These are phyloP conservation scores for Phyto melanocephala DNA, from an alignment of 2,888 invertebrate genomes.

Conservation along the genomic window DNA sequence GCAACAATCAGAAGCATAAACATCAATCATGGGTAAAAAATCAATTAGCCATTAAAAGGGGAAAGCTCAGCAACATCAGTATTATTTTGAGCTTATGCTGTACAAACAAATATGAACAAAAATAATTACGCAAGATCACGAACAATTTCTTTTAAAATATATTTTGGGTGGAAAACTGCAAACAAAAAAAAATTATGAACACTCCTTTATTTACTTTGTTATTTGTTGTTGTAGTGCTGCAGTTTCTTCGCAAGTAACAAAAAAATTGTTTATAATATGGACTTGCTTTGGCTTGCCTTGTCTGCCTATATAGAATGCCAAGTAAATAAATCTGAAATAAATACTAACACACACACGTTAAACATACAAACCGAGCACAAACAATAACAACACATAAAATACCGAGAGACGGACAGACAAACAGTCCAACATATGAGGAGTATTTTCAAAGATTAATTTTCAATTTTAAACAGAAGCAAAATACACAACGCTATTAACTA, in stretches of 20 bases:
- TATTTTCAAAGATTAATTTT: not conserved
- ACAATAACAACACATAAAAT: not conserved
- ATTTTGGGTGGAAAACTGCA: not conserved
- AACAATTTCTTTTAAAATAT: conserved; percentile 8
- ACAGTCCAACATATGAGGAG: not conserved
- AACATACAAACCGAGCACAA: not conserved
- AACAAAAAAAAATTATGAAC: conserved; percentile 22
- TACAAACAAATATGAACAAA: not conserved
- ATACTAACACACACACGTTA: not conserved
- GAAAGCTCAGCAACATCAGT: conserved; percentile 14
- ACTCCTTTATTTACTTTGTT: conserved; percentile 22
- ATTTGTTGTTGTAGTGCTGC: not conserved
- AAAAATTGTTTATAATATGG: conserved; percentile 8
- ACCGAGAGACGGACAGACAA: not conserved
- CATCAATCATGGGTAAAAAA: conserved; percentile 55
- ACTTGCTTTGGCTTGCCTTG: not conserved
- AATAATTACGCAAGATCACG: conserved; percentile 59
- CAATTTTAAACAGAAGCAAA: conserved; percentile 39
- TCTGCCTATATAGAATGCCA: not conserved
- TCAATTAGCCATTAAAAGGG: conserved; percentile 53
- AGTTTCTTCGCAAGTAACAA: not conserved
- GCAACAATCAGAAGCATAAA: not conserved
- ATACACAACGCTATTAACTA: conserved; percentile 22
- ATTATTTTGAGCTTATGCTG: not conserved
- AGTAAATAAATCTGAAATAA: not conserved